Percentiles rank a stretch among this genome's conserved stretches.
phyloP scores from a whole-genome alignment of 2,888 invertebrate species.

The Tanytarsus gracilentus region DNA sequence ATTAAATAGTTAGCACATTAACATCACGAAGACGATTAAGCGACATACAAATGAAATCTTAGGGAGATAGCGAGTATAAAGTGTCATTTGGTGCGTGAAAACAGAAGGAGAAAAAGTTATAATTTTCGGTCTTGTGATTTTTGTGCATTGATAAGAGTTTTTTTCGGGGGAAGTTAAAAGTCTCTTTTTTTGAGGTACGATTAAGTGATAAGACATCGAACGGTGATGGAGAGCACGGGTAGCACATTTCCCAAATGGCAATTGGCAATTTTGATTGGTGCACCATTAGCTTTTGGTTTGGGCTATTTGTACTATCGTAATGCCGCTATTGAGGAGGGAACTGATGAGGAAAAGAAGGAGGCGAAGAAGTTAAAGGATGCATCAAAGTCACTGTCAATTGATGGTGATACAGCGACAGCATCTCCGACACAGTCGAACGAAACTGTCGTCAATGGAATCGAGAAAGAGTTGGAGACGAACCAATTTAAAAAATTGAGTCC shows the following conservation, averaged over 20 bases:
- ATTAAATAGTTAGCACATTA: too few relatives aligned
- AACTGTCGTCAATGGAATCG: neutral
- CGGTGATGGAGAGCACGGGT: conserved; percentile 38
- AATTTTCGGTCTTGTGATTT: conserved; percentile 21
- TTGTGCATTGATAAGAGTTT: neutral
- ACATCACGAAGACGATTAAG: too few relatives aligned
- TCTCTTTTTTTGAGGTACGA: neutral
- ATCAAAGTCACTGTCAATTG: conserved; percentile 50
- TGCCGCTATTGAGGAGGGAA: conserved; percentile 33
- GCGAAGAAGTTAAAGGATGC: conserved; percentile 45
- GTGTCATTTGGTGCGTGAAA: neutral
- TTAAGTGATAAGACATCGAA: neutral
- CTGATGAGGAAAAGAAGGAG: conserved; percentile 44
- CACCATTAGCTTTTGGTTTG: conserved; percentile 72
- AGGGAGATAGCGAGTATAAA: too few relatives aligned
- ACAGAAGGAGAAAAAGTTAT: neutral
- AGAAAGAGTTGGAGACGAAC: neutral
- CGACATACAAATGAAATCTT: too few relatives aligned
- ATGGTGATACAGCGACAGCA: conserved; percentile 47
- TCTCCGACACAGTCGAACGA: conserved; percentile 1
- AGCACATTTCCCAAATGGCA: conserved; percentile 74
- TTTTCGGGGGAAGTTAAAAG: neutral
- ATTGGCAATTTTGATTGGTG: conserved; percentile 71
- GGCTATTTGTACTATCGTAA: conserved; percentile 60
- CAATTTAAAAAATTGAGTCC: conserved; percentile 45